Evolutionary conservation across 2,888 invertebrate species (phyloP).

Genomic region (Caradrina kadenii): DNA sequence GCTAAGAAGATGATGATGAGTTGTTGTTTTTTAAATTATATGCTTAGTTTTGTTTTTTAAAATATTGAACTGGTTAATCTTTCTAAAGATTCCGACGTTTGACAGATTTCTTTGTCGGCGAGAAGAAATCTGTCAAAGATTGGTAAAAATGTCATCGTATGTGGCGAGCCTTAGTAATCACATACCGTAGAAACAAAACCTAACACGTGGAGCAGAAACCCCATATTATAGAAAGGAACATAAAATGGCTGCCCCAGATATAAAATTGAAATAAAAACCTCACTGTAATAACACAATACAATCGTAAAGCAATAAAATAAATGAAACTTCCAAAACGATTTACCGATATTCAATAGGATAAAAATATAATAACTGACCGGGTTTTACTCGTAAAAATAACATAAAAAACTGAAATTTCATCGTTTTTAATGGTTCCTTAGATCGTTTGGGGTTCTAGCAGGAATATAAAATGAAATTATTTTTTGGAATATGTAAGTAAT

Average conservation of each 20-base stretch:
- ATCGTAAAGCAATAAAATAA: slow-evolving; percentile 60
- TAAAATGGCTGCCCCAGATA: slow-evolving; percentile 34
- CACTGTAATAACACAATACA: slow-evolving; percentile 52
- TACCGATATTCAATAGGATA: slow-evolving; percentile 60
- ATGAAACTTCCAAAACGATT: slow-evolving; percentile 62
- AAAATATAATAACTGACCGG: slow-evolving; percentile 48
- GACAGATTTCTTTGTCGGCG: too few species aligned
- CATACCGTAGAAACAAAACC: background rate
- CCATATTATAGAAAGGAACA: slow-evolving; percentile 7
- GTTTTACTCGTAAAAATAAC: slow-evolving; percentile 55
- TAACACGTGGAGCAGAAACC: background rate
- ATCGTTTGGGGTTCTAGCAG: slow-evolving; percentile 16
- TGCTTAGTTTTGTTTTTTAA: too few species aligned
- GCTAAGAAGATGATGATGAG: too few species aligned
- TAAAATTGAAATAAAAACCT: slow-evolving; percentile 62
- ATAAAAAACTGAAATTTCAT: slow-evolving; percentile 58
- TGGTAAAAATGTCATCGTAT: too few species aligned
- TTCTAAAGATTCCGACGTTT: too few species aligned
- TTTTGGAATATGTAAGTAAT: slow-evolving; percentile 47
- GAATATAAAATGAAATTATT: slow-evolving; percentile 46
- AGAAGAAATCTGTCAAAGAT: too few species aligned
- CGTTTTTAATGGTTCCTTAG: slow-evolving; percentile 50
- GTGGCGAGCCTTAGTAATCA: background rate
- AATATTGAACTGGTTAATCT: too few species aligned
- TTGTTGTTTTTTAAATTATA: too few species aligned